phyloP scores from a whole-genome alignment of 1,140 invertebrate genomes.

The Zaprionus tsacasi region DNA sequence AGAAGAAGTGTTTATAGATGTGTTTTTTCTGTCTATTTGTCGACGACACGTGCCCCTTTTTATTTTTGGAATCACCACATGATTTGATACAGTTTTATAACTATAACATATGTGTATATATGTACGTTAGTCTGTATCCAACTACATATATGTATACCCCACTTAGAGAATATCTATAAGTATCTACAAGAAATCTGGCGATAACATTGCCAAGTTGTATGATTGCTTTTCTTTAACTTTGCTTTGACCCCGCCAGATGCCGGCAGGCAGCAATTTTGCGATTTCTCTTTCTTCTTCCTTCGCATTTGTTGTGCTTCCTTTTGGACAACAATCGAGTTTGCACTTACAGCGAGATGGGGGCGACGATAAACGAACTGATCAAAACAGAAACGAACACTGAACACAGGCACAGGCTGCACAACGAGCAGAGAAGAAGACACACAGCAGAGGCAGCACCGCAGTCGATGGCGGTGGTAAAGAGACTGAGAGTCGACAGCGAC shows the following conservation, averaged over 20 bases:
- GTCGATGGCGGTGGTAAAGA: constrained; percentile 65
- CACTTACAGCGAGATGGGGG: constrained; percentile 62
- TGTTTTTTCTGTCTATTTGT: constrained; percentile 33
- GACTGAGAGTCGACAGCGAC: constrained; percentile 50
- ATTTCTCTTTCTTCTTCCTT: neutral
- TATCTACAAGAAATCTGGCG: constrained; percentile 15
- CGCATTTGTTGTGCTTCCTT: constrained; percentile 57
- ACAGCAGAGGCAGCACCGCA: constrained; percentile 47
- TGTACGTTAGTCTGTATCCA: too few relatives aligned
- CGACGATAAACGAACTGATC: constrained; percentile 44
- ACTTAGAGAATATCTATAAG: constrained; percentile 25
- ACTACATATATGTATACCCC: constrained; percentile 7
- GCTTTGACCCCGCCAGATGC: constrained; percentile 37
- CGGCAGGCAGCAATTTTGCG: neutral
- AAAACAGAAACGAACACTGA: constrained; percentile 47
- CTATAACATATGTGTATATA: constrained; percentile 20
- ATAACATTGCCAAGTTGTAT: constrained; percentile 18
- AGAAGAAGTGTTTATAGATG: constrained; percentile 22
- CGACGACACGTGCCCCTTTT: constrained; percentile 63
- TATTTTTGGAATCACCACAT: constrained; percentile 62
- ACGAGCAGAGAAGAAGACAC: constrained; percentile 5
- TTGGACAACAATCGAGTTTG: constrained; percentile 44
- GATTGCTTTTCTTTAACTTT: constrained; percentile 50
- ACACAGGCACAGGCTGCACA: too few relatives aligned
- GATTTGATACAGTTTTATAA: constrained; percentile 47